Percentiles rank a stretch among this genome's conserved stretches.
Conservation (phyloP, 2,888 invertebrate genomes). For the Stenodema calcarata region DNA sequence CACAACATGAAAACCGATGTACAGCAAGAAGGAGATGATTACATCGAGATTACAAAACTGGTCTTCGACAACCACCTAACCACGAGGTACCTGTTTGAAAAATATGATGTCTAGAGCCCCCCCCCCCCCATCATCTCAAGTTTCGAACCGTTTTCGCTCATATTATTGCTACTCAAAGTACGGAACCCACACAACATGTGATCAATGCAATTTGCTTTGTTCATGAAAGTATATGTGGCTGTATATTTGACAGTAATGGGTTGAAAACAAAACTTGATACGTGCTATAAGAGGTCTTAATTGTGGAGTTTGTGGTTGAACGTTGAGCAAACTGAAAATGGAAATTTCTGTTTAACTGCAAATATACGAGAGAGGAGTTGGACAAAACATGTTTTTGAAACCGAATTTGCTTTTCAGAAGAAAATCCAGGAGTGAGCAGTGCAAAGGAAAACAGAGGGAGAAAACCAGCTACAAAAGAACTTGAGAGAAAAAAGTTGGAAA, state of each 20-base stretch:
- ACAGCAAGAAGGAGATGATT: no score
- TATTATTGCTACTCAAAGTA: no score
- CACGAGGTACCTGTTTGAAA: no score
- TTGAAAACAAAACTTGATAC: not conserved
- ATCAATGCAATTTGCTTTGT: no score
- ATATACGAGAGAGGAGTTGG: not conserved
- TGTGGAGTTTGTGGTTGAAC: not conserved
- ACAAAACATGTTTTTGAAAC: not conserved
- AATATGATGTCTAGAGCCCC: no score
- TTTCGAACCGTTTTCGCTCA: no score
- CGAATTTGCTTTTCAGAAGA: not conserved
- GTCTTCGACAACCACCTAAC: no score
- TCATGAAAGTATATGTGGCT: not conserved
- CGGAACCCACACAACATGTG: no score
- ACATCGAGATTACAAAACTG: no score
- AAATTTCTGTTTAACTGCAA: not conserved
- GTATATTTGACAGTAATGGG: not conserved
- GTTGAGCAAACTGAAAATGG: not conserved
- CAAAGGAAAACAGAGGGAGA: not conserved
- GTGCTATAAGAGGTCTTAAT: not conserved
- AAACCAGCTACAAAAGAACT: slow-evolving; percentile 14
- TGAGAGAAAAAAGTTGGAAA: slow-evolving; percentile 15
- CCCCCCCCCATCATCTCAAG: no score
- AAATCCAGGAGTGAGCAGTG: not conserved
- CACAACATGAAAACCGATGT: no score